Conservation (phyloP, 2,797 vertebrate species). For the Eospalax fontanierii region DNA sequence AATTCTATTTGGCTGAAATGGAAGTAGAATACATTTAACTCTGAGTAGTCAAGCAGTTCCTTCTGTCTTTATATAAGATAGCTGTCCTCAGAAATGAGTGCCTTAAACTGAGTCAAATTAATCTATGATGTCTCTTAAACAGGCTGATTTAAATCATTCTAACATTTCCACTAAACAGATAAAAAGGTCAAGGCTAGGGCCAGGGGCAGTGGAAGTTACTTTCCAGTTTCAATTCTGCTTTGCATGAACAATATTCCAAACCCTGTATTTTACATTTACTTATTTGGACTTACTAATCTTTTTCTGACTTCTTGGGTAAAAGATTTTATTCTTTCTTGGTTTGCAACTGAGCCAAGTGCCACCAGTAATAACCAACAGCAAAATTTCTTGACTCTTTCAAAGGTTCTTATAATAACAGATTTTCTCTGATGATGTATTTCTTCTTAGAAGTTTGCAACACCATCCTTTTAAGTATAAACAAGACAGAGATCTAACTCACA, state of each 20-base stretch:
- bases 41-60: neutral
- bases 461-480: conserved; percentile 37
- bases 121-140: conserved; percentile 20
- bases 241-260: conserved; percentile 20
- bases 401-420: neutral
- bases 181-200: conserved; percentile 46
- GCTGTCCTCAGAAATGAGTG: conserved; percentile 12
- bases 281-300: conserved; percentile 3
- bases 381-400: neutral
- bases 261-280: neutral
- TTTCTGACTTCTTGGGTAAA: conserved; percentile 9
- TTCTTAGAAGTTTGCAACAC: conserved; percentile 22
- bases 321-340: conserved; percentile 51
- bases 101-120: conserved; percentile 55
- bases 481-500: conserved; percentile 46
- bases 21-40: conserved; percentile 67
- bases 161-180: conserved; percentile 65
- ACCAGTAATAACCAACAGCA: neutral
- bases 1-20: conserved; percentile 64
- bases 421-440: conserved; percentile 20
- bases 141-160: conserved; percentile 24
- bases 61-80: conserved; percentile 51
- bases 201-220: conserved; percentile 16
- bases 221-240: conserved; percentile 40
- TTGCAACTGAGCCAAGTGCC: conserved; percentile 10